phyloP scores from a whole-genome alignment of 1,140 invertebrate genomes.

The Sinonovacula constricta region DNA sequence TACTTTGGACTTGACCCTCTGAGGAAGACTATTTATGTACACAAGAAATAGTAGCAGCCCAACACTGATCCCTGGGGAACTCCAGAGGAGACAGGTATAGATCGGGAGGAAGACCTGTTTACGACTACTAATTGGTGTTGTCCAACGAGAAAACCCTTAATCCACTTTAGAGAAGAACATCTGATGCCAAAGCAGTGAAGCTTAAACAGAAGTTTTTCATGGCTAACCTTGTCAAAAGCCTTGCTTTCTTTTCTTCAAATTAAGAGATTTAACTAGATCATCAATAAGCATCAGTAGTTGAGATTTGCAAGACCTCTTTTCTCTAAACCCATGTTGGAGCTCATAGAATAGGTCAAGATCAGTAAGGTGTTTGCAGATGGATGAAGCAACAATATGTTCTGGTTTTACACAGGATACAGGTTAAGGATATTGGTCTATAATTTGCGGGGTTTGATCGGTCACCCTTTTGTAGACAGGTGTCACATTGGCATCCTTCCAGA shows the following conservation, averaged over 20 bases:
- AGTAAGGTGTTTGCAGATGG: constrained; percentile 15
- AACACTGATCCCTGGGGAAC: constrained; percentile 52
- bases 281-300: too few species aligned
- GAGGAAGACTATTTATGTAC: constrained; percentile 11
- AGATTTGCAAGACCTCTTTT: constrained; percentile 17
- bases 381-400: constrained; percentile 32
- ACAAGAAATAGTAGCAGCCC: constrained; percentile 53
- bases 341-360: too few species aligned
- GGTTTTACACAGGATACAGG: constrained; percentile 35
- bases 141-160: constrained; percentile 47
- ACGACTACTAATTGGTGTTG: constrained; percentile 51
- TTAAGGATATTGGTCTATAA: too few species aligned
- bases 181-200: too few species aligned
- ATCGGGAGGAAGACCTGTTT: too few species aligned
- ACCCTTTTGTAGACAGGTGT: not conserved
- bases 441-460: constrained; percentile 1
- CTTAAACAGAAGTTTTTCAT: too few species aligned
- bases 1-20: too few species aligned
- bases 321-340: constrained; percentile 36
- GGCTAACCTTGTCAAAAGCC: constrained; percentile 57
- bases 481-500: too few species aligned
- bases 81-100: too few species aligned
- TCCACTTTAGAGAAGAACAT: constrained; percentile 35
- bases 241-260: constrained; percentile 21
- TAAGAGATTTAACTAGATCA: too few species aligned